These are phyloP conservation scores for Labeo rohita DNA, from an alignment of 2,113 vertebrate genomes.

Conservation along the genomic window DNA sequence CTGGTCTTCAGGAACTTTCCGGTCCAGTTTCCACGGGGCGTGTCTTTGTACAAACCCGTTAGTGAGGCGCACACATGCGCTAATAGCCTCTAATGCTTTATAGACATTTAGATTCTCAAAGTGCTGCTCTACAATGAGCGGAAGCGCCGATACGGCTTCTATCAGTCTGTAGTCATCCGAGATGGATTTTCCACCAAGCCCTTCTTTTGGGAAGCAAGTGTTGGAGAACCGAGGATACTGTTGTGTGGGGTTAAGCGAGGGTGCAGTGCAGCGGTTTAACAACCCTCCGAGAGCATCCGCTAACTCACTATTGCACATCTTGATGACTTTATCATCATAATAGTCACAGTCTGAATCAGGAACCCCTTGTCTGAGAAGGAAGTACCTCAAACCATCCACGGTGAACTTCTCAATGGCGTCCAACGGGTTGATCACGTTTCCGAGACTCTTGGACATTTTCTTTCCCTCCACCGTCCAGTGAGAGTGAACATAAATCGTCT, in stretches of 20 bases:
- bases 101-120: conserved; percentile 84
- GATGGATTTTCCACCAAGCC: conserved; percentile 60
- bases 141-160: conserved; percentile 74
- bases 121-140: conserved; percentile 73
- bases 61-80: conserved; percentile 82
- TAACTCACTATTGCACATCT: conserved; percentile 89
- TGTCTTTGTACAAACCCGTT: conserved; percentile 93
- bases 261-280: conserved; percentile 88
- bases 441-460: conserved; percentile 98
- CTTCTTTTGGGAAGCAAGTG: conserved; percentile 76
- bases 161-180: conserved; percentile 84
- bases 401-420: conserved; percentile 77
- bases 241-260: conserved; percentile 85
- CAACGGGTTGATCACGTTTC: conserved; percentile 87
- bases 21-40: conserved; percentile 85
- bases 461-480: conserved; percentile 92
- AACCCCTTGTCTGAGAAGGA: conserved; percentile 91
- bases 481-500: conserved; percentile 86
- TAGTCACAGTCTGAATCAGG: conserved; percentile 91
- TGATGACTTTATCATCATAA: conserved; percentile 84
- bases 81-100: conserved; percentile 88
- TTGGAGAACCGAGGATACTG: conserved; percentile 80
- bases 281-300: conserved; percentile 90
- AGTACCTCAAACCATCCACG: conserved; percentile 90
- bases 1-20: conserved; percentile 65